These are phyloP conservation scores for Thelaira solivaga DNA, from an alignment of 2,888 invertebrate species.

Conservation along the genomic window DNA sequence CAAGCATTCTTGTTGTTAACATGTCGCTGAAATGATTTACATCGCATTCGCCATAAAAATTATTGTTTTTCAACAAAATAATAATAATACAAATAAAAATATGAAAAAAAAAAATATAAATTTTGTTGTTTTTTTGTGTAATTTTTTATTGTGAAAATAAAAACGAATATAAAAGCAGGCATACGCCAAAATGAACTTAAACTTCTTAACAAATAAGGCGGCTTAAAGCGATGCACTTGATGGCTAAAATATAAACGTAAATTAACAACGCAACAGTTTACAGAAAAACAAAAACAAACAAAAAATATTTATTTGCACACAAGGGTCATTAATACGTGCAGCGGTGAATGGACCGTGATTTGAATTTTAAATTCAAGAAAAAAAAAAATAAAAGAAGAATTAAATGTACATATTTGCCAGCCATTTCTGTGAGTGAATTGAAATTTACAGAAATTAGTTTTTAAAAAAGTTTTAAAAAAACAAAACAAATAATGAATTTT, in stretches of 20 bases:
- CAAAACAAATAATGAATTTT: background rate
- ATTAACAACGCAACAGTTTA: background rate
- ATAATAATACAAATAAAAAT: conserved; percentile 1
- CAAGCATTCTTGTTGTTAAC: conserved; percentile 39
- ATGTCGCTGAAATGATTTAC: conserved; percentile 55
- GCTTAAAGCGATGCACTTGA: conserved; percentile 5
- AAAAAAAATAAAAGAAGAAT: conserved; percentile 13
- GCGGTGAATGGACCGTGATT: conserved; percentile 57
- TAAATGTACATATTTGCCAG: conserved; percentile 7
- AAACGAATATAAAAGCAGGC: conserved; percentile 10
- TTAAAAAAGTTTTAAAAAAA: conserved; percentile 8
- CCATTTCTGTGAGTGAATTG: conserved; percentile 19
- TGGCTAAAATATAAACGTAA: conserved; percentile 9
- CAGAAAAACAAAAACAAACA: background rate
- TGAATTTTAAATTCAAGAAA: conserved; percentile 50
- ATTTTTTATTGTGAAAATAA: background rate
- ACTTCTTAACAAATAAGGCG: conserved; percentile 1
- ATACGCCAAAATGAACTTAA: conserved; percentile 11
- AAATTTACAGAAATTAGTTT: conserved; percentile 23
- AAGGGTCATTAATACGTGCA: conserved; percentile 62
- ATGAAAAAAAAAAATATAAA: conserved; percentile 30
- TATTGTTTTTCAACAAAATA: conserved; percentile 40
- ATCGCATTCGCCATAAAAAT: conserved; percentile 43
- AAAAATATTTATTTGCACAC: conserved; percentile 44
- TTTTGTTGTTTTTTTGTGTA: conserved; percentile 19